These are phyloP conservation scores for Toxostoma redivivum DNA, from an alignment of 2,113 vertebrate species.

Conservation along the genomic window DNA sequence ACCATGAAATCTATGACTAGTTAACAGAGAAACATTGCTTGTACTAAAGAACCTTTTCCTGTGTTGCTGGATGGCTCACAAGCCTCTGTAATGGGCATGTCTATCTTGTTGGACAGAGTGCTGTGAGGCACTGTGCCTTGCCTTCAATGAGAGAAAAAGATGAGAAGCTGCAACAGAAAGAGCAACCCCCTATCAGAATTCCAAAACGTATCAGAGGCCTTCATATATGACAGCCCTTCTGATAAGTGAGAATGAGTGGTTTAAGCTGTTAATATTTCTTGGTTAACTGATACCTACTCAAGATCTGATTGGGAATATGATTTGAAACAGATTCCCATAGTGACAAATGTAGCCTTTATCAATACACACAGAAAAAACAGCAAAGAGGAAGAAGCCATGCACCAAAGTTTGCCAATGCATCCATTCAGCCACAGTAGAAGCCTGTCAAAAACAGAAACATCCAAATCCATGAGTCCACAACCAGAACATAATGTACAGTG, in stretches of 20 bases:
- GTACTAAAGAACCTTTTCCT: not conserved
- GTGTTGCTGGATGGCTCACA: not conserved
- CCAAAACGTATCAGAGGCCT: not conserved
- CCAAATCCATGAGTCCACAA: not conserved
- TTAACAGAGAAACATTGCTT: not conserved
- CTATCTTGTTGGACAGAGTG: fast-evolving
- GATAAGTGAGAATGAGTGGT: not conserved
- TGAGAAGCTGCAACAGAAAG: not conserved
- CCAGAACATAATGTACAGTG: not conserved
- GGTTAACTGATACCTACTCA: not conserved
- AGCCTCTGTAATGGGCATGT: not conserved
- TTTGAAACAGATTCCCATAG: not conserved
- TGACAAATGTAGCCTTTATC: not conserved
- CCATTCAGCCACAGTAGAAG: not conserved
- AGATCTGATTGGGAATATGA: not conserved
- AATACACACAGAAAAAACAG: not conserved
- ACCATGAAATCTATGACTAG: not conserved
- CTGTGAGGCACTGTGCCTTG: not conserved
- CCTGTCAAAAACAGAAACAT: not conserved
- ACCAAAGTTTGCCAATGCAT: not conserved
- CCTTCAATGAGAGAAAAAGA: not conserved
- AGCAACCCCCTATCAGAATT: not conserved
- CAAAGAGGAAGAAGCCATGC: not conserved
- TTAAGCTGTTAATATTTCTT: not conserved
- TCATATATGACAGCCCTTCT: not conserved